Conservation (phyloP, 2,113 vertebrate genomes). For the Empidonax alnorum region DNA sequence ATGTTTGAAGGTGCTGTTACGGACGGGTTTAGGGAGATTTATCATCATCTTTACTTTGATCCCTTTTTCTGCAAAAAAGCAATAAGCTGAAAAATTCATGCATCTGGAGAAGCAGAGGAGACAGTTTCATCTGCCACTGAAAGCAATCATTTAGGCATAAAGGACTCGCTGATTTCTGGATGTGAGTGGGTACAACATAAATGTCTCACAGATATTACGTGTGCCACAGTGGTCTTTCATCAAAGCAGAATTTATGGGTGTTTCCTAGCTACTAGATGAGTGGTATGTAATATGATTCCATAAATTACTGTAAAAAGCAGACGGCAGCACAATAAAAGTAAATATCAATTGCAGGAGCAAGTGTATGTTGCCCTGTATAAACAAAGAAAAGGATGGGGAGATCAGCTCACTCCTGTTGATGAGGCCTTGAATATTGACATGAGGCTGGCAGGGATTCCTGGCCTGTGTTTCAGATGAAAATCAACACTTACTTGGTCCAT, state of each 20-base stretch:
- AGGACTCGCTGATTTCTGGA: background rate
- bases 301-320: background rate
- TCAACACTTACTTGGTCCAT: background rate
- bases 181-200: background rate
- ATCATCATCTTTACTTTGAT: background rate
- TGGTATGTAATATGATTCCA: background rate
- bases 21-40: constrained; percentile 10
- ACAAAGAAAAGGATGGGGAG: background rate
- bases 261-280: background rate
- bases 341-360: background rate
- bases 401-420: background rate
- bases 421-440: background rate
- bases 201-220: background rate
- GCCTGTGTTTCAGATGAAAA: background rate
- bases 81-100: background rate
- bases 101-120: background rate
- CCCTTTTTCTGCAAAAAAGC: background rate
- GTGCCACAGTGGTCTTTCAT: background rate
- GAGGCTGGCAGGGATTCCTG: background rate
- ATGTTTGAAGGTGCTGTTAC: background rate
- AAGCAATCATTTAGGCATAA: background rate
- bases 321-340: background rate
- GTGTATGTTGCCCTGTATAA: background rate
- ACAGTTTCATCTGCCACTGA: background rate
- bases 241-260: background rate